Conservation (phyloP, 2,797 vertebrate genomes). For the Tokudaia muenninki region DNA sequence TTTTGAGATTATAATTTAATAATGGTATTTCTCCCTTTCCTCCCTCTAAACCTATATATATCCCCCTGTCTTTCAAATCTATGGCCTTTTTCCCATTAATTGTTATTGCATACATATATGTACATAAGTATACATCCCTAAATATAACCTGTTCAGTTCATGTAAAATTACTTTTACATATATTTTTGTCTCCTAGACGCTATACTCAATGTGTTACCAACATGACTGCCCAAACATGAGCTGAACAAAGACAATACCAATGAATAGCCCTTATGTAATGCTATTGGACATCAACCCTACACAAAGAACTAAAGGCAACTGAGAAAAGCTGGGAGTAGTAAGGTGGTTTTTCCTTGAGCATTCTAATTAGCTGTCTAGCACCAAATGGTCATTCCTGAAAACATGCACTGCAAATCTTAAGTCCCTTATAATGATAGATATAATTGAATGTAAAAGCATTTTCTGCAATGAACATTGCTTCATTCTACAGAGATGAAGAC, state of each 20-base stretch:
- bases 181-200: background rate
- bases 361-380: background rate
- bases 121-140: background rate
- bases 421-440: background rate
- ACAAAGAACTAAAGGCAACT: background rate
- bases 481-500: conserved; percentile 44
- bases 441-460: conserved; percentile 23
- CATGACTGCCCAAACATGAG: background rate
- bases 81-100: background rate
- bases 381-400: background rate
- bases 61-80: background rate
- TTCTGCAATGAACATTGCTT: background rate
- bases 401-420: background rate
- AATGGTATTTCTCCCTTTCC: background rate
- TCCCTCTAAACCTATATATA: background rate
- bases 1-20: background rate
- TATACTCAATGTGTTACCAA: background rate
- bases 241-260: background rate
- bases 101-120: background rate
- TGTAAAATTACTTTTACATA: background rate
- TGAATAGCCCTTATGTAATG: background rate
- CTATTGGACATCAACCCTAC: background rate
- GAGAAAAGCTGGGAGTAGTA: background rate
- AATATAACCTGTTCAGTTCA: background rate
- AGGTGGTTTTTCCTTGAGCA: background rate